phyloP scores from a whole-genome alignment of 2,113 vertebrate genomes.

The Morone chrysops region DNA sequence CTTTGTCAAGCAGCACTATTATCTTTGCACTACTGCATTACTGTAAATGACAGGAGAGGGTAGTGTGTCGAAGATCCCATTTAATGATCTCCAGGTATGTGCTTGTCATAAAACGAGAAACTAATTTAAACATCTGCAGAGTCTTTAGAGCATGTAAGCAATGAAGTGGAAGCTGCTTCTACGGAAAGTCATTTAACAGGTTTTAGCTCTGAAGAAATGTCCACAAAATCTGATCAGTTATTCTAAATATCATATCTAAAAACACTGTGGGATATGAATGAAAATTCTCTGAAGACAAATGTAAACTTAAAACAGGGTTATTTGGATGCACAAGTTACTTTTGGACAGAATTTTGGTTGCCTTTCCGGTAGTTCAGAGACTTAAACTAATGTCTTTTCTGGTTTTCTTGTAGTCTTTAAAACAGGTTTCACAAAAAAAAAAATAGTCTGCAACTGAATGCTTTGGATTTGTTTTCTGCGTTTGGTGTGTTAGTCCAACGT shows the following conservation, averaged over 20 bases:
- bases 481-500: constrained; percentile 4
- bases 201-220: background rate
- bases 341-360: background rate
- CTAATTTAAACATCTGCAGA: constrained; percentile 39
- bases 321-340: background rate
- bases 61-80: constrained; percentile 32
- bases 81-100: constrained; percentile 72
- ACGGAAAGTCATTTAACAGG: background rate
- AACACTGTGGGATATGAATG: constrained; percentile 2
- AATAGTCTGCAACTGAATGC: background rate
- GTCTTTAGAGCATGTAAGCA: background rate
- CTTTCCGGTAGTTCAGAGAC: background rate
- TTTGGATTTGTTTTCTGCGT: background rate
- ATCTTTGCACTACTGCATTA: constrained; percentile 44
- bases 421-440: background rate
- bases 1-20: constrained; percentile 74
- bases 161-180: constrained; percentile 8
- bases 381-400: background rate
- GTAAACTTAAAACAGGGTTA: constrained; percentile 4
- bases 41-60: constrained; percentile 57
- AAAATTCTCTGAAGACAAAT: background rate
- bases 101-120: constrained; percentile 34
- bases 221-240: constrained; percentile 3
- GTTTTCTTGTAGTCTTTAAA: background rate
- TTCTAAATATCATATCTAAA: background rate